phyloP scores from a whole-genome alignment of 2,797 vertebrate species.

The Tauraco hartlaubi region DNA sequence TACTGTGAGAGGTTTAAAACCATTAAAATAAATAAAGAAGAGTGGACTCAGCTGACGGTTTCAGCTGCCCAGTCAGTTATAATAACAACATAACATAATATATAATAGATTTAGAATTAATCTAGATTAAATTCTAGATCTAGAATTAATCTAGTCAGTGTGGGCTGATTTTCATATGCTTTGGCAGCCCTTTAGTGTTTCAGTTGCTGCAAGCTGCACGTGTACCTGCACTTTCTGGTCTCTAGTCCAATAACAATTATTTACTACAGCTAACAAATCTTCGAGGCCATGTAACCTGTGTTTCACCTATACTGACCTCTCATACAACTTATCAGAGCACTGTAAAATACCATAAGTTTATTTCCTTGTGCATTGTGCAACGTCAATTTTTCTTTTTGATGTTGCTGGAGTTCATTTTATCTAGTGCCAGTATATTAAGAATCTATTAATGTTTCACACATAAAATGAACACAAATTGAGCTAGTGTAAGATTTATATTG shows the following conservation, averaged over 20 bases:
- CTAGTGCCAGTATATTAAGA: conserved; percentile 51
- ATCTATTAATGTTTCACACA: conserved; percentile 55
- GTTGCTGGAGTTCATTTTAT: conserved; percentile 30
- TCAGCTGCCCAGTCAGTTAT: background rate
- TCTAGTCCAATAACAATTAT: conserved; percentile 28
- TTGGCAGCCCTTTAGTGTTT: background rate
- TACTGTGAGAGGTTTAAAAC: background rate
- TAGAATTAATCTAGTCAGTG: background rate
- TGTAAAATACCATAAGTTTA: background rate
- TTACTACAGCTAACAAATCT: conserved; percentile 29
- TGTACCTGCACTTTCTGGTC: background rate
- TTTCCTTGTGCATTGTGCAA: background rate
- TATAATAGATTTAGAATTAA: background rate
- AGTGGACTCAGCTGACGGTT: background rate
- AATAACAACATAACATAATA: background rate
- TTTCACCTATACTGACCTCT: conserved; percentile 36
- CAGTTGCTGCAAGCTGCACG: background rate
- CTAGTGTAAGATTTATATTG: conserved; percentile 4
- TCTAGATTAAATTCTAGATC: background rate
- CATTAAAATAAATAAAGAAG: background rate
- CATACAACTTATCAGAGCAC: conserved; percentile 8
- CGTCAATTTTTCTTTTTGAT: conserved; percentile 17
- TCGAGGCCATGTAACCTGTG: background rate
- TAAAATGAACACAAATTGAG: conserved; percentile 30
- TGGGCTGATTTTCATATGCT: background rate